Evolutionary conservation across 2,113 vertebrate genomes (phyloP), one percentile per base, ranked within the genome.

Genomic region (Bolborhynchus lineola): DNA sequence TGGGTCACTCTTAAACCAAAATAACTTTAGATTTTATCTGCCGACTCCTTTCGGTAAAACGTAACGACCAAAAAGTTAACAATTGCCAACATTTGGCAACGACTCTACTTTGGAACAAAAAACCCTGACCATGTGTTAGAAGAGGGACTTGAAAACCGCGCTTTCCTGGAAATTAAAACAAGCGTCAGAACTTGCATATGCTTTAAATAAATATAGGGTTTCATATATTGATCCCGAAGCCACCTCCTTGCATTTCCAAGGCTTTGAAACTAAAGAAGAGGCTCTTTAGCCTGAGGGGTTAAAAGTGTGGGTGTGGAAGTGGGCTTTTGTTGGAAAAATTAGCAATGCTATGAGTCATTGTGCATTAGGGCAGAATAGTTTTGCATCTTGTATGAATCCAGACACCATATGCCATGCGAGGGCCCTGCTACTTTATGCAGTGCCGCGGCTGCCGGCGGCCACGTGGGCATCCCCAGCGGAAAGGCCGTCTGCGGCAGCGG

Each of bases 351-450:
- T 99, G 99, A 99, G 99, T 99, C 99, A 99, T 98, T 99, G 93
- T 98, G 98, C 98, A 99, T 99, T 99, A 99, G 99, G 91, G 98
- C 97, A 98, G 98, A 99, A 99, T 99, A 99, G 98, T 99, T 99
- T 98, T 99, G 99, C 99, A 99, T 99, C 98, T 99, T 98, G 99
- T 98, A 99, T 98, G 98, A 99, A 99, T 98, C 98, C 99, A 99
- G 99, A 99, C 99, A 98, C 99, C 99, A 99, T 99, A 99, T 99
- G 99, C 99, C 99, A 99, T 99, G 98, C 99, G 99, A 98, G 98
- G 98, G 98, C 98, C 98, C 98, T 96, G 98, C 98, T 98, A 98
- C 98, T 98, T 98, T 98, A 98, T 98, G 98, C 97, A 97, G 97
- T 98, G 99, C 98, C 98, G 98, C 98, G 90, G 98, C 98, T 98